These are phyloP conservation scores for Drosophila sproati DNA, from an alignment of 1,140 invertebrate species.

Conservation along the genomic window DNA sequence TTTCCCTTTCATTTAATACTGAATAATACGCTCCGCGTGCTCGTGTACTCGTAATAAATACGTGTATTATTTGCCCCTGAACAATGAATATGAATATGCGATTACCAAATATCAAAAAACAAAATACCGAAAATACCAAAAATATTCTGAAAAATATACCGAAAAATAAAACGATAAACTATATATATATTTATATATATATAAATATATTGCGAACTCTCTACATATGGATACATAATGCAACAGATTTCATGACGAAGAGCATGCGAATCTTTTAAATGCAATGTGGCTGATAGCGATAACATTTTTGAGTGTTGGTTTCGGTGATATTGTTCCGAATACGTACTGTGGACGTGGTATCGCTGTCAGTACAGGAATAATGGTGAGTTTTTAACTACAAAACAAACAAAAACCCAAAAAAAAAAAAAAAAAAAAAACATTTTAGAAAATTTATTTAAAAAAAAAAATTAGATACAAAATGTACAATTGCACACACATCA, in stretches of 20 bases:
- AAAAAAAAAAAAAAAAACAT: conserved; percentile 22
- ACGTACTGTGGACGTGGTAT: conserved; percentile 99
- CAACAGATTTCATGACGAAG: conserved; percentile 96
- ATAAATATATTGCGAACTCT: conserved; percentile 21
- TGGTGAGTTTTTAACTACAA: conserved; percentile 90
- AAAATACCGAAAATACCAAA: neutral
- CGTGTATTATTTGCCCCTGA: conserved; percentile 34
- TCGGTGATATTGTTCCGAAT: conserved; percentile 99
- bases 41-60: conserved; percentile 46
- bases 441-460: conserved; percentile 6
- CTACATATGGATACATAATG: conserved; percentile 35
- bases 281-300: conserved; percentile 99
- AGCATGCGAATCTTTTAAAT: conserved; percentile 98
- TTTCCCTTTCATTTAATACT: conserved; percentile 74
- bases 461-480: conserved; percentile 9
- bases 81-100: conserved; percentile 11
- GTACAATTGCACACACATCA: conserved; percentile 32
- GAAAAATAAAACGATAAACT: conserved; percentile 3
- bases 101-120: conserved; percentile 10
- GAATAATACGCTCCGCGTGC: conserved; percentile 59
- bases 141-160: conserved; percentile 21
- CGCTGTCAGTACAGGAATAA: conserved; percentile 98
- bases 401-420: conserved; percentile 27
- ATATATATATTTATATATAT: conserved; percentile 1
- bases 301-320: conserved; percentile 99